These are phyloP conservation scores for Nasua narica DNA, from an alignment of 2,797 vertebrate genomes.

Conservation along the genomic window DNA sequence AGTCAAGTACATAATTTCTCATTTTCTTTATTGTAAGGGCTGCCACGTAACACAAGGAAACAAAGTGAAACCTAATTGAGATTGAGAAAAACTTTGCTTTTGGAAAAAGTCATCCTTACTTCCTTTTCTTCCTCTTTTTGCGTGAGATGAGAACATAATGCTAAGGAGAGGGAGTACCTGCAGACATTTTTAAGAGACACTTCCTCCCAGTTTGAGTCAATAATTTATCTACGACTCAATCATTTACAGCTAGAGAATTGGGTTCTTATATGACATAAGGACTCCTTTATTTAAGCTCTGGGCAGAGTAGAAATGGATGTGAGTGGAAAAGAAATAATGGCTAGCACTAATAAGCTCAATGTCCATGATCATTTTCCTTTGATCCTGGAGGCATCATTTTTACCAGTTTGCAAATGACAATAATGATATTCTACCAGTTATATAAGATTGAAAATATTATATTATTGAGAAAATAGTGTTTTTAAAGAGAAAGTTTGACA, in stretches of 20 bases:
- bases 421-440: neutral
- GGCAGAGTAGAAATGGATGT: neutral
- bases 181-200: neutral
- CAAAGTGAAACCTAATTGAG: neutral
- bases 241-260: neutral
- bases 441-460: neutral
- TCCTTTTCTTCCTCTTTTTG: neutral
- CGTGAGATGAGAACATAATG: neutral
- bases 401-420: neutral
- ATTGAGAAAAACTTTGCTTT: neutral
- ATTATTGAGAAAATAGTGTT: neutral
- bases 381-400: neutral
- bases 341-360: neutral
- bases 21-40: neutral
- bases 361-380: neutral
- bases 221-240: neutral
- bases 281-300: neutral
- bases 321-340: neutral
- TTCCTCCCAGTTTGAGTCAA: neutral
- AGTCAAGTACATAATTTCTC: neutral
- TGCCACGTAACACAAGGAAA: neutral
- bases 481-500: neutral
- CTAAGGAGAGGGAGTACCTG: neutral
- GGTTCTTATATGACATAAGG: neutral
- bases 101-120: neutral